Evolutionary conservation across 2,888 invertebrate species (phyloP).

Genomic region (Aethes cnicana): DNA sequence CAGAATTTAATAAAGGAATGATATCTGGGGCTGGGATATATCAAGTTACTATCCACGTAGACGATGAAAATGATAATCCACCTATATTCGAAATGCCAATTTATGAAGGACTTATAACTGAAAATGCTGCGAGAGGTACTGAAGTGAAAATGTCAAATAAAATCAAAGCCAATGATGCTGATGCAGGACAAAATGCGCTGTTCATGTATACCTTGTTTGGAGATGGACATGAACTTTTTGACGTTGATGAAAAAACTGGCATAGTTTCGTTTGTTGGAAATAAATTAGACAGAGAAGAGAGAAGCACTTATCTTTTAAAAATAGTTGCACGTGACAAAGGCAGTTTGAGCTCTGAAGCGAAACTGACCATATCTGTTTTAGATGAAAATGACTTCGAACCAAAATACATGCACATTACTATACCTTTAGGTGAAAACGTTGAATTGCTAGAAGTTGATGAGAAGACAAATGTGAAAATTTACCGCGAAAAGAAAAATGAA

Average conservation of each 20-base stretch:
- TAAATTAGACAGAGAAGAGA: slow-evolving; percentile 88
- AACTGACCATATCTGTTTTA: slow-evolving; percentile 85
- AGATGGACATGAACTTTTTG: slow-evolving; percentile 88
- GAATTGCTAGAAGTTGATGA: slow-evolving; percentile 85
- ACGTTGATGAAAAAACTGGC: slow-evolving; percentile 85
- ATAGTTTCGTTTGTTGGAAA: slow-evolving; percentile 81
- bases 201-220: slow-evolving; percentile 88
- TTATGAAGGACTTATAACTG: slow-evolving; percentile 90
- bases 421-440: slow-evolving; percentile 86
- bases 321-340: slow-evolving; percentile 90
- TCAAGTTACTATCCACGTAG: slow-evolving; percentile 90
- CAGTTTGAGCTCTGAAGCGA: slow-evolving; percentile 88
- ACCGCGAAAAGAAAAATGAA: slow-evolving; percentile 64
- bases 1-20: slow-evolving; percentile 87
- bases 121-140: slow-evolving; percentile 88
- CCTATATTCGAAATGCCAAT: slow-evolving; percentile 87
- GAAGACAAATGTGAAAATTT: slow-evolving; percentile 71
- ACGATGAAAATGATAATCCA: slow-evolving; percentile 94
- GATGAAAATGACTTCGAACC: slow-evolving; percentile 93
- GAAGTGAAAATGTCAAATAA: slow-evolving; percentile 86
- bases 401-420: slow-evolving; percentile 85
- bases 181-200: slow-evolving; percentile 85
- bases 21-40: slow-evolving; percentile 88
- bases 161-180: slow-evolving; percentile 88
- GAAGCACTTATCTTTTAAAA: slow-evolving; percentile 85